A percentile compares a stretch with the other conserved stretches of the same genome.
Conservation (phyloP, 2,888 invertebrate genomes). For the Peribatodes rhomboidaria region DNA sequence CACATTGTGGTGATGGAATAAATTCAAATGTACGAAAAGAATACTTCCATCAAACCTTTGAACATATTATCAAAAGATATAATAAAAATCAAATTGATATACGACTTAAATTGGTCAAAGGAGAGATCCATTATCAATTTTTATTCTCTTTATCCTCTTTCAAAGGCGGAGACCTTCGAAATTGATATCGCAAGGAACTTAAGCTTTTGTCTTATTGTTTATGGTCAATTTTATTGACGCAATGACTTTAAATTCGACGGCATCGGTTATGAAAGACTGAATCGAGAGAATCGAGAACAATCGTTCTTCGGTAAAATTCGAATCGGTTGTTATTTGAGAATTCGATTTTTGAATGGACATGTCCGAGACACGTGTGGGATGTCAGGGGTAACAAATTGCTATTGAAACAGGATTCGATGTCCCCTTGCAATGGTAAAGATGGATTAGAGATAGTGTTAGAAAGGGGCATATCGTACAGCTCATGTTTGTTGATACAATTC, state of each 20-base stretch:
- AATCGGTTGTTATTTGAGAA: conserved; percentile 39
- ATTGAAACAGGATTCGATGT: conserved; percentile 47
- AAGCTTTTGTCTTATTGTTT: conserved; percentile 37
- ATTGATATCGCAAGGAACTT: conserved; percentile 36
- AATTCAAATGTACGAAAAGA: too few relatives aligned
- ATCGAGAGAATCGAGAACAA: conserved; percentile 38
- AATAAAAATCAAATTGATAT: conserved; percentile 11
- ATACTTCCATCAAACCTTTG: neutral
- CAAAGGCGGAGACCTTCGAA: conserved; percentile 36
- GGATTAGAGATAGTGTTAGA: conserved; percentile 46
- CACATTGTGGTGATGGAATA: too few relatives aligned
- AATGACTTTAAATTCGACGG: conserved; percentile 31
- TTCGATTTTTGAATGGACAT: conserved; percentile 48
- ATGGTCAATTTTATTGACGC: conserved; percentile 32
- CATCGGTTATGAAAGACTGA: conserved; percentile 35
- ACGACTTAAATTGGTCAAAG: conserved; percentile 40
- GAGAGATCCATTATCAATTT: conserved; percentile 37
- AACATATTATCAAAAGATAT: neutral
- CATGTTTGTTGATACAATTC: conserved; percentile 38
- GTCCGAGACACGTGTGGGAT: conserved; percentile 55
- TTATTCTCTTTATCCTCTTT: conserved; percentile 39
- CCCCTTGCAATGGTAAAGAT: conserved; percentile 48
- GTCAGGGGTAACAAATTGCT: conserved; percentile 56
- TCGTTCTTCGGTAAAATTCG: conserved; percentile 41
- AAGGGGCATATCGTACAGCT: conserved; percentile 38